Base-by-base conservation (phyloP, 2,113 vertebrate species). In the Sturnira hondurensis region DNA sequence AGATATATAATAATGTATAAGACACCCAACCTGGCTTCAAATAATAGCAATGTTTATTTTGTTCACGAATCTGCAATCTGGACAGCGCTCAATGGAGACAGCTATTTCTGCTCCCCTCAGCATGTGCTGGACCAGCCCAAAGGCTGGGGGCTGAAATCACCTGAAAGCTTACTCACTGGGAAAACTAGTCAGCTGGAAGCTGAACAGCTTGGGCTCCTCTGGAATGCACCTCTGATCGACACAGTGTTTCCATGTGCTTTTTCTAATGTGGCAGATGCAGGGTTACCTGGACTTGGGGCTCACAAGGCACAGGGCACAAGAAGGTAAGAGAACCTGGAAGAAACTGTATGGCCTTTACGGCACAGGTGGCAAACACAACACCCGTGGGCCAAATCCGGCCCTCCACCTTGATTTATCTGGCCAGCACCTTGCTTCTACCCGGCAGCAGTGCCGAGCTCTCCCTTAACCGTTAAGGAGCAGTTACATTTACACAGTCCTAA, bases 1-100 rank as follows among this genome's bases (percentile, higher is more conserved):
- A 45, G 52, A 89, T 31, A 95, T 5, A 61, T 63, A 91, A 61
- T 63, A 91, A 91, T 68, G 13, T 20, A 86, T 91, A 74, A 67
- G 73, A 91, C 89, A 83, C 33, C 43, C 43, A 45, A 84, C 86
- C 38, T 71, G n/a, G 41, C 28, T 80, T 87, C 41, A 89, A 91
- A 93, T 71, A 94, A 93, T 12, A 91, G 76, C 68, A 83, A 47
- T 38, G n/a, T 50, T 89, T 67, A 80, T 74, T 95, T 87, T 92
- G 58, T 58, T 89, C 38, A 82, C 28, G 43, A 63, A 63, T 31
- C 61, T 63, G 61, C 28, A 15, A 31, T 63, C 61, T 31, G 28
- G 28, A 63, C 61, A 92, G n/a, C 19, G 71, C 52, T 91, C 67
- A 80, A 58, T 17, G 36, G 38, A 78, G 76, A 70, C 3, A 83